These are phyloP conservation scores for Pseudomyrmex flavicornis DNA, from an alignment of 1,140 invertebrate genomes.

Conservation along the genomic window DNA sequence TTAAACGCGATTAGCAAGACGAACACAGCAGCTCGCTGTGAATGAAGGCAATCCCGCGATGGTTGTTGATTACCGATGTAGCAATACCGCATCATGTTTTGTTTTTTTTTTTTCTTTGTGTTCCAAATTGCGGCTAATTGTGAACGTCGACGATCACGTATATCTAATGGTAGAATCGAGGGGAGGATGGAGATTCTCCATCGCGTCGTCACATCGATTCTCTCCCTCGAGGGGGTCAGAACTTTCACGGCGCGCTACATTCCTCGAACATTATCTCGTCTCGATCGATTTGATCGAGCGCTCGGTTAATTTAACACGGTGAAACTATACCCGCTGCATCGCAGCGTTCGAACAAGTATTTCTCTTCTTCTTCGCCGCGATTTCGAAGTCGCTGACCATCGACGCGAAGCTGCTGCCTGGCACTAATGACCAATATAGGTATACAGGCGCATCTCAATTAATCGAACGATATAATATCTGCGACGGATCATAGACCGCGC, in stretches of 20 bases:
- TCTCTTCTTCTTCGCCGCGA: constrained; percentile 27
- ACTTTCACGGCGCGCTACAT: constrained; percentile 81
- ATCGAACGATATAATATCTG: constrained; percentile 16
- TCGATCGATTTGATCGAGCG: constrained; percentile 79
- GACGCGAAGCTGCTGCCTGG: background rate
- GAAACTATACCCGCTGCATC: constrained; percentile 72
- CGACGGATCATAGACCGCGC: background rate
- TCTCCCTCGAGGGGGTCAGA: constrained; percentile 45
- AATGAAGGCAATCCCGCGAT: constrained; percentile 11
- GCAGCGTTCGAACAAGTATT: background rate
- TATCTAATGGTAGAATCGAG: constrained; percentile 17
- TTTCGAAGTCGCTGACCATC: constrained; percentile 54
- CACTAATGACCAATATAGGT: constrained; percentile 1
- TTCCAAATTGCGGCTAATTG: constrained; percentile 31
- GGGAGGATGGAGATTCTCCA: constrained; percentile 14
- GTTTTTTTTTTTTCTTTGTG: background rate
- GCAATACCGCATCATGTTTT: background rate
- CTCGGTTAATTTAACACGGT: constrained; percentile 82
- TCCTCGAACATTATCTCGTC: constrained; percentile 79
- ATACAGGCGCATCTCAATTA: background rate
- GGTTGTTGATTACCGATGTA: constrained; percentile 42
- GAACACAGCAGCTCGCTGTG: background rate
- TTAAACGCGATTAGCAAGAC: background rate
- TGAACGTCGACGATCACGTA: constrained; percentile 13
- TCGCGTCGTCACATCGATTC: background rate